Evolutionary conservation across 2,888 invertebrate species (phyloP), one percentile per base, ranked within the genome.

Genomic region (Cataglyphis cursor): DNA sequence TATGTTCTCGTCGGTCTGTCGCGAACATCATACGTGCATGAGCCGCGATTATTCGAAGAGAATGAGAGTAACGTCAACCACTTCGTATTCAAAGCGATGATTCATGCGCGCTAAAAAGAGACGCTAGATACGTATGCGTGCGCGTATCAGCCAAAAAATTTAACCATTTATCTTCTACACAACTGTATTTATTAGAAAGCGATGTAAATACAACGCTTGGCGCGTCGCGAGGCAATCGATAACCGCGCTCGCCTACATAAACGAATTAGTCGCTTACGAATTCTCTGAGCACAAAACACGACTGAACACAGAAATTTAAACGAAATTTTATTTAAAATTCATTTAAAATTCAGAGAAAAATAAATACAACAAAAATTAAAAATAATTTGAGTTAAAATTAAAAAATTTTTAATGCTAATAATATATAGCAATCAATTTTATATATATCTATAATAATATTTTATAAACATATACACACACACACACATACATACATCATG

Each of bases 61-160:
- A 85, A 92, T 88, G 88, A 91, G 88, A 91, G 90, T 90, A 89
- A 90, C 88, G 83, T 84, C 83, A 66, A 82, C 81, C 86, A 66
- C 74, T 92, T 89, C 85, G 86, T 90, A 91, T 92, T 92, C 92
- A 87, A 90, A 88, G 80, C 87, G 87, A 76, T 59, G 81, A 61
- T 61, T 38, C 75, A 82, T 41, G 85, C 31, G 85, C 81, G 85
- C 62, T 80, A 85, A 84, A 76, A 31, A 81, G n/a, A 83, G 82
- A 75, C 76, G 74, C 75, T 81, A 68, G 74, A 85, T 85, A 48
- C 72, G 44, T 74, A 61, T 48, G 68, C 21, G 64, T 68, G 31
- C 73, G 81, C 83, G 70, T 78, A 65, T 48, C 35, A 64, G 61
- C 57, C 51, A 15, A 44, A 54, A 66, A 85, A 68, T 48, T 18